Conservation (phyloP, 2,113 vertebrate genomes). For the Hystrix cristata region DNA sequence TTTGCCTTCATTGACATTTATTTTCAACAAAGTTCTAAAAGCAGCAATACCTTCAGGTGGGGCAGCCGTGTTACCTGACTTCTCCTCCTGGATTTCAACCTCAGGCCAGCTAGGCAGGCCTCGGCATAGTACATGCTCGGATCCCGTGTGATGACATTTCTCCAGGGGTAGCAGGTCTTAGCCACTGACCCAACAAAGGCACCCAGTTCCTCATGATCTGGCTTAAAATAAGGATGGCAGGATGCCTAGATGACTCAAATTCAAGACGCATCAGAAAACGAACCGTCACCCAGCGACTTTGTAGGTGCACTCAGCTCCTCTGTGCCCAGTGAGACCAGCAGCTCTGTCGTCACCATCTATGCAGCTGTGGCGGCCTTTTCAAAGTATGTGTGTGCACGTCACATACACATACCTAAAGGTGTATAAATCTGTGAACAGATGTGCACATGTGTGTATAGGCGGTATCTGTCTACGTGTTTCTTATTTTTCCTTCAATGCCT, state of each 20-base stretch:
- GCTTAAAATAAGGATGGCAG: neutral
- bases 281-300: neutral
- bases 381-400: neutral
- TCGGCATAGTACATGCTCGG: neutral
- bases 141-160: neutral
- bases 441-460: neutral
- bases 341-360: neutral
- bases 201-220: neutral
- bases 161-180: neutral
- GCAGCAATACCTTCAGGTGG: neutral
- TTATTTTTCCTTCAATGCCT: neutral
- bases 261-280: neutral
- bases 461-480: neutral
- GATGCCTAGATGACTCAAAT: neutral
- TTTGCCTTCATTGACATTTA: neutral
- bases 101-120: neutral
- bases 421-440: too few relatives aligned
- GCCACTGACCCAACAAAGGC: neutral
- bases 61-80: neutral
- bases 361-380: neutral
- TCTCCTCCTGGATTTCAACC: neutral
- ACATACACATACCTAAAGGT: neutral
- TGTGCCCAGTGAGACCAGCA: neutral
- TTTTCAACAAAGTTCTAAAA: neutral
- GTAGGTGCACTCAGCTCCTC: neutral